Conservation (phyloP, 2,113 vertebrate genomes). For the Accipiter virgatus region DNA sequence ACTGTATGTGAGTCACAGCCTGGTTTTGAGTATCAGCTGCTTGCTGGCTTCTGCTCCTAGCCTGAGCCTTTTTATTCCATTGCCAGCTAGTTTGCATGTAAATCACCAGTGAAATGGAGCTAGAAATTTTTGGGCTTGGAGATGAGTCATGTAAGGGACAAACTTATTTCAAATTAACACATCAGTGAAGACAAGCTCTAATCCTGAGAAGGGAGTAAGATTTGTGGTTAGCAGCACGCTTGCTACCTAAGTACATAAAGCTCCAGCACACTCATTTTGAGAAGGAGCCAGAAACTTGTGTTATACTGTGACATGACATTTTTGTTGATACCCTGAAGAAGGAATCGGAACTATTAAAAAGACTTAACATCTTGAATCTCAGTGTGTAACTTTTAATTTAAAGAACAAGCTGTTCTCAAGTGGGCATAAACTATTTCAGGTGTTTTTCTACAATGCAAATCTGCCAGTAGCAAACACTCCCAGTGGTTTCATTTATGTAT, state of each 20-base stretch:
- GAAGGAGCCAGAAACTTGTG: neutral
- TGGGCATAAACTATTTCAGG: neutral
- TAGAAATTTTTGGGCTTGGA: neutral
- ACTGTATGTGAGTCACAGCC: rapidly evolving
- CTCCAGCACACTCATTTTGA: neutral
- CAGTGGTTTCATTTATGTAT: neutral
- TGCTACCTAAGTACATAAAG: neutral
- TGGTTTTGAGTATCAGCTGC: neutral
- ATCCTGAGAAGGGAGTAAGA: neutral
- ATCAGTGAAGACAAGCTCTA: neutral
- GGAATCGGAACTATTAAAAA: neutral
- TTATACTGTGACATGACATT: neutral
- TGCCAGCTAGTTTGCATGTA: neutral
- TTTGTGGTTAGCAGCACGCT: neutral
- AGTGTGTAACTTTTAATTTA: neutral
- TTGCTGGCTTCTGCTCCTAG: neutral
- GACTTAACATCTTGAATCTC: neutral
- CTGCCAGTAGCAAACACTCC: neutral
- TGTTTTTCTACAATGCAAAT: neutral
- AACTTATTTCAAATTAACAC: neutral
- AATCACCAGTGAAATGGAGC: neutral
- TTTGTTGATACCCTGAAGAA: neutral
- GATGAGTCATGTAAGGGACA: neutral
- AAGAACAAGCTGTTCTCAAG: neutral
- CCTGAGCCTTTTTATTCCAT: neutral